Evolutionary conservation across 2,797 vertebrate genomes (phyloP), one percentile per base, ranked within the genome.

Genomic region (Capromys pilorides): DNA sequence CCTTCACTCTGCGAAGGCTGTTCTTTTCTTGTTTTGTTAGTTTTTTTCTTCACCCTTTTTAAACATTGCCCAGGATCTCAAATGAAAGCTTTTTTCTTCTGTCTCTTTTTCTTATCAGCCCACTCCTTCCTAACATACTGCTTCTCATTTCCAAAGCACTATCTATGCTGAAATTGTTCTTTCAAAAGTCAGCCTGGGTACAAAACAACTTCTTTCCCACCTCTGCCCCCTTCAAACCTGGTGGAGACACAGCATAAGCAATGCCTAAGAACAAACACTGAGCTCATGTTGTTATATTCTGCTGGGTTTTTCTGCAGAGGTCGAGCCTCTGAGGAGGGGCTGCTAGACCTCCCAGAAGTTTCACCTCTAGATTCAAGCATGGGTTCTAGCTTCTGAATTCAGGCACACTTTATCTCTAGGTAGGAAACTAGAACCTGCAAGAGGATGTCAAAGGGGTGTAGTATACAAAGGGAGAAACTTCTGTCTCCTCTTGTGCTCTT

Each of bases 11-110:
- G 1, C 67, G 39, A 26, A 80, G 67, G 3, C 24, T 21, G 71
- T 54, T 80, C 6, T 45, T 79, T 13, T 26, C 4, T 51, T 7
- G 13, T 64, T 33, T 59, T 24, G 21, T 41, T 18, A 51, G 36
- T 64, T 24, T 36, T 49, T 6, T 62, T 24, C n/a, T n/a, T 24
- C 21, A n/a, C 22, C n/a, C 1, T 73, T 71, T 86, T 71, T 3
- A 19, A 75, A 62, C 61, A 86, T 19, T n/a, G n/a, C 18, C 66
- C 75, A 86, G 61, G 18, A 49, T 86, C 18, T 36, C 81, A 77
- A 85, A 54, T 36, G n/a, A 86, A 79, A 14, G 28, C 59, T 66
- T 39, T 90, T 90, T 90, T 22, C n/a, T 92, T 80, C 54, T 39
- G 24, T 49, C 64, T 81, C 66, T 45, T 62, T 82, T 92, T 90